Evolutionary conservation across 2,888 invertebrate species (phyloP), one percentile per base, ranked within the genome.

Genomic region (Eilema sororculum): DNA sequence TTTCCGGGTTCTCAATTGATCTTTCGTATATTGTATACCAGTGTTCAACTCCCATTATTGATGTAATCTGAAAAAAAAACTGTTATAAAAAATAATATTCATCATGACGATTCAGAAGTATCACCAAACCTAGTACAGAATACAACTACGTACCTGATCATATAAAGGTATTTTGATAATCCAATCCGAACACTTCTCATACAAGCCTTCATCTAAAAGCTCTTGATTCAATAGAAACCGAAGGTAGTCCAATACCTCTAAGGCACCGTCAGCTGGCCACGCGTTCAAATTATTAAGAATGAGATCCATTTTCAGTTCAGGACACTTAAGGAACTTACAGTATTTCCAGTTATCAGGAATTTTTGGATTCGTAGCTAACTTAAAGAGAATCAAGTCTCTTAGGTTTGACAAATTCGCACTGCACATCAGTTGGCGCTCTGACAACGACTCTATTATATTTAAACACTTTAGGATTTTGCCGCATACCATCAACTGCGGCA

Each of bases 91-190:
- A 24, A 25, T n/a, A n/a, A n/a, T n/a, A n/a, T n/a, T n/a, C n/a
- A n/a, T n/a, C n/a, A n/a, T n/a, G n/a, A n/a, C 28, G 28, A 28
- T 28, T 28, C 28, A 28, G 28, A n/a, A n/a, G n/a, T n/a, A n/a
- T n/a, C n/a, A n/a, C n/a, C n/a, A n/a, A n/a, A n/a, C n/a, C n/a
- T n/a, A n/a, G n/a, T n/a, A n/a, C n/a, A n/a, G n/a, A n/a, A n/a
- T n/a, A n/a, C n/a, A n/a, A n/a, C n/a, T n/a, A n/a, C n/a, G n/a
- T 91, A 96, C 96, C 94, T 96, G 94, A 71, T 97, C 96, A 84
- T 97, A 97, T 2, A 97, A 90, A 63, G 96, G 95, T 80, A 97
- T 96, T 82, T 96, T 96, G n/a, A 95, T 88, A 74, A 96, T 93
- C 94, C 96, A 96, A 63, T 94, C 91, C 25, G 95, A 92, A 78